Base-by-base conservation (phyloP, 1,140 invertebrate species). In the Frieseomelitta varia region DNA sequence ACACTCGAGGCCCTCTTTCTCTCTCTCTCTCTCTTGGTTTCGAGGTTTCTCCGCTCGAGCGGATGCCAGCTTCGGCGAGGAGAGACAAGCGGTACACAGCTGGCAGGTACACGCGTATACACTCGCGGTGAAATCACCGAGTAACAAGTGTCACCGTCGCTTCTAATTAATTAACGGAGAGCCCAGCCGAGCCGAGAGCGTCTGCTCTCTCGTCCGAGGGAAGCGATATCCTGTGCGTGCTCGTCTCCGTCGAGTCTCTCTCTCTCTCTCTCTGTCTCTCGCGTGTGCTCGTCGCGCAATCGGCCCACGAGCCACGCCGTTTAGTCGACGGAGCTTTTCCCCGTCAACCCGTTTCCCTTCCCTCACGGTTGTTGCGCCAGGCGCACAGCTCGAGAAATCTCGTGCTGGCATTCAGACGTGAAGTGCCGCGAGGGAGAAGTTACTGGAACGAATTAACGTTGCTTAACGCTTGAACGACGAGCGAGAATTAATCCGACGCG, bases 91-190 rank as follows among this genome's bases (percentile, higher is more conserved):
- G 73, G 30, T 51, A 63, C n/a, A 39, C 11, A 68, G 74, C 63
- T 61, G 71, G 72, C 71, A 81, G 47, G 30, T 72, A 80, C 58
- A 39, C 65, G 67, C 17, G 73, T 69, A 47, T 47, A 58, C 34
- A 27, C 53, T 30, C 24, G 24, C 53, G 34, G 81, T 79, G 81
- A 84, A 84, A 84, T 84, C 81, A 84, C 67, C 81, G 81, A 71
- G 81, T 84, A 84, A 84, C 81, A 84, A 84, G 81, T 84, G 81
- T 84, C 81, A 84, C 81, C 81, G 81, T 84, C 81, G 81, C 75
- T 84, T 84, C 81, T 84, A 84, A 84, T 84, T 84, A 84, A 84
- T 84, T 84, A 84, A 84, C 81, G 76, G 63, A 72, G 30, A 30
- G 30, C 30, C 30, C 30, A 30, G 30, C 30, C 30, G 69, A 47